phyloP scores from a whole-genome alignment of 2,113 vertebrate species.

The Amphiprion percula region DNA sequence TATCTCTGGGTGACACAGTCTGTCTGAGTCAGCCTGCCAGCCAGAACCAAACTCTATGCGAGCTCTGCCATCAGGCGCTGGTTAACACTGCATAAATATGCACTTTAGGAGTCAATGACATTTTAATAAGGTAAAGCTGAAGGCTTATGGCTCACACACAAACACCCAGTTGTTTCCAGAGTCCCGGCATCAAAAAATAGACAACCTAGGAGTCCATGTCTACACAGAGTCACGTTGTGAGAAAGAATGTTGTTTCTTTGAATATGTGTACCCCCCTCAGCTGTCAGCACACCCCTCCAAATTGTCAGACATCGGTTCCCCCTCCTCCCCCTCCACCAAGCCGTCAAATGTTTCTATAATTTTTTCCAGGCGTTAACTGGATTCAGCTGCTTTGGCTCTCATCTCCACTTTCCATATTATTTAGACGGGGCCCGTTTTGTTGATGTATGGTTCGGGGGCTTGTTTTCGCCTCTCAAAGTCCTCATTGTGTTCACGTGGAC shows the following conservation, averaged over 20 bases:
- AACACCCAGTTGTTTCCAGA: constrained; percentile 73
- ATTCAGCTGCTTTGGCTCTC: constrained; percentile 86
- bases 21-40: constrained; percentile 76
- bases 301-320: constrained; percentile 64
- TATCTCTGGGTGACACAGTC: constrained; percentile 84
- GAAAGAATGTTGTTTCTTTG: constrained; percentile 70
- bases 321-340: not conserved
- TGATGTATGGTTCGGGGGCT: constrained; percentile 60
- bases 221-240: constrained; percentile 58
- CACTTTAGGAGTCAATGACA: constrained; percentile 82
- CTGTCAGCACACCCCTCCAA: constrained; percentile 55
- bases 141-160: constrained; percentile 71
- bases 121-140: constrained; percentile 85
- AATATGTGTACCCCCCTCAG: constrained; percentile 64
- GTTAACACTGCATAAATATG: constrained; percentile 84
- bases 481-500: constrained; percentile 82
- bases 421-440: constrained; percentile 72
- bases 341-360: constrained; percentile 72
- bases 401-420: constrained; percentile 79
- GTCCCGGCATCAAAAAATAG: constrained; percentile 51
- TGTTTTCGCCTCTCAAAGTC: constrained; percentile 83
- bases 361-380: constrained; percentile 86
- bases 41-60: constrained; percentile 61
- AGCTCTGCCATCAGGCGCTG: constrained; percentile 72
- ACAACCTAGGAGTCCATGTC: constrained; percentile 38